Base-by-base conservation (phyloP, 53 echinoderm and acorn worm genomes). In the Actinopyga echinites region DNA sequence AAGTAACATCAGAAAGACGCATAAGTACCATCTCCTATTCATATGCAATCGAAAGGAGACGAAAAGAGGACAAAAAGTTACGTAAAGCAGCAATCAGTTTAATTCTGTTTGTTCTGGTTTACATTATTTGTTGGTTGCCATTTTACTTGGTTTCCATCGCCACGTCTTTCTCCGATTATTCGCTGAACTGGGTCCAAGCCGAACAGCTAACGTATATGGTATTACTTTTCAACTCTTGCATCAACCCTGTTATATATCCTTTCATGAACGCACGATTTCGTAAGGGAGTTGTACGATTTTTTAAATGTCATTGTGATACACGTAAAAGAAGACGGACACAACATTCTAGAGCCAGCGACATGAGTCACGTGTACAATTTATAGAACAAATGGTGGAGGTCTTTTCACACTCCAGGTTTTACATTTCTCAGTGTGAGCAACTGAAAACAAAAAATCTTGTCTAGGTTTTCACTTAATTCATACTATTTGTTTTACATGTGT, bases 161-260 rank as follows among this genome's bases (percentile, higher is more conserved):
- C 20, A 68, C 68, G 8, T 68, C 68, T 30, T 68, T 68, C 21
- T 68, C 68, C 9, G 68, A 68, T 38, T 68, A 36, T 68, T 68
- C 68, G 15, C 37, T 68, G 13, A 68, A 68, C 37, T 68, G 34
- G 37, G 32, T 68, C 5, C 68, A 68, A 33, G 68, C 68, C 12
- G 68, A 68, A 33, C 68, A 68, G 68, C 34, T 68, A 8, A 68
- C 68, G 2, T 68, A 68, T n/a, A 68, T 68, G 68, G 34, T 68
- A 30, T 21, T 68, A 68, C 31, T 68, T 5, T 68, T 35, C 37
- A 68, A 68, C 22, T 68, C 68, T 2, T 68, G 68, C 38, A 37
- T 68, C 34, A 68, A 68, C 22, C 68, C 68, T 8, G n/a, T 68
- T 17, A 68, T 68, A 32, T 68, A 68, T 68, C 68, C 68, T 37